Evolutionary conservation across 2,888 invertebrate species (phyloP).

Genomic region (Tenthredo livida): DNA sequence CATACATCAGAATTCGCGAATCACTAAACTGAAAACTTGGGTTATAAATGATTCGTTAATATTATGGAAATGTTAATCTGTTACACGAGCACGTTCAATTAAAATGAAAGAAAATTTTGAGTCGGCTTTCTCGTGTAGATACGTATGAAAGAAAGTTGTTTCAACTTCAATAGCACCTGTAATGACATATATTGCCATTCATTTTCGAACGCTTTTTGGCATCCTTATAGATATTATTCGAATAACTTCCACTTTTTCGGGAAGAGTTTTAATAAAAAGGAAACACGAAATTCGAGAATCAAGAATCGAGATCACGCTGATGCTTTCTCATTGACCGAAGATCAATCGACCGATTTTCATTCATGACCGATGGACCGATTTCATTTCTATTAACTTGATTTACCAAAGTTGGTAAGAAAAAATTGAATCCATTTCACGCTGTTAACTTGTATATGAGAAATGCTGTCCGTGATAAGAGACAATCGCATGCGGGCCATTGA

Average conservation of each 20-base stretch:
- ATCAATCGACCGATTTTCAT: too few species aligned
- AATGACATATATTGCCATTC: too few species aligned
- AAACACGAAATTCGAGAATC: too few species aligned
- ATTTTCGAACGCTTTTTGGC: background rate
- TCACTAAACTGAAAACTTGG: background rate
- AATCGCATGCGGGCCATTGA: slow-evolving; percentile 2
- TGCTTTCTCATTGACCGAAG: too few species aligned
- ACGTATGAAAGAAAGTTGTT: too few species aligned
- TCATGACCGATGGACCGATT: too few species aligned
- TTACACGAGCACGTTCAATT: background rate
- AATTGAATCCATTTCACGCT: background rate
- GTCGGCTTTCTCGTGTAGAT: background rate
- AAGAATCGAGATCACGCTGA: too few species aligned
- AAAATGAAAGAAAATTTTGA: background rate
- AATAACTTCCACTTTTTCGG: too few species aligned
- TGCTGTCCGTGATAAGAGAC: slow-evolving; percentile 21
- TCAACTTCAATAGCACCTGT: too few species aligned
- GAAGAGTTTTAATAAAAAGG: too few species aligned
- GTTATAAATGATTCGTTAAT: too few species aligned
- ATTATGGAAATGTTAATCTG: background rate
- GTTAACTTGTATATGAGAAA: background rate
- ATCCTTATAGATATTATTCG: background rate
- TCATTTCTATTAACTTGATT: too few species aligned
- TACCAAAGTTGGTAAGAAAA: slow-evolving; percentile 26
- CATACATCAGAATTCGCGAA: background rate